phyloP scores from a whole-genome alignment of 2,797 vertebrate genomes.

The Myoxocephalus aenaeus region DNA sequence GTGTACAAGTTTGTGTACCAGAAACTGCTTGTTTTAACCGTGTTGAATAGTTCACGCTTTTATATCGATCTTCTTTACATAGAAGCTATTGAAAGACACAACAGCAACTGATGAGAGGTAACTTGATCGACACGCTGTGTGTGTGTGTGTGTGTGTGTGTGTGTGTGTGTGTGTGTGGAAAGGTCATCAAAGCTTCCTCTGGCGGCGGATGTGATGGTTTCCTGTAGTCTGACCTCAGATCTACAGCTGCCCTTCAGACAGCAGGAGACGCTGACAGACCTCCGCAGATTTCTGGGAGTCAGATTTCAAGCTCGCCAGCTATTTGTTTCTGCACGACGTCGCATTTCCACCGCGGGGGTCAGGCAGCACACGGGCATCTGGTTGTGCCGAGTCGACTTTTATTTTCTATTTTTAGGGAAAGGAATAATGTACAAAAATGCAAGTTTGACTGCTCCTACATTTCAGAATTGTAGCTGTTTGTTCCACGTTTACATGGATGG shows the following conservation, averaged over 20 bases:
- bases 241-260: conserved; percentile 35
- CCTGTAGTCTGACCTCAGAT: conserved; percentile 14
- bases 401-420: not conserved
- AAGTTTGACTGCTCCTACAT: not conserved
- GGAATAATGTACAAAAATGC: not conserved
- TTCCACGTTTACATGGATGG: conserved; percentile 10
- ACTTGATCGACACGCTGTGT: not conserved
- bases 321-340: conserved; percentile 43
- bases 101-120: not conserved
- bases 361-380: not conserved
- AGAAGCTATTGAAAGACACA: not conserved
- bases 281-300: conserved; percentile 54
- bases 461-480: not conserved
- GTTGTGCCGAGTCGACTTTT: not conserved
- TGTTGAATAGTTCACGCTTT: not conserved
- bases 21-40: not conserved
- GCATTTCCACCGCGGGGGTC: conserved; percentile 27
- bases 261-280: conserved; percentile 36
- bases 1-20: not conserved
- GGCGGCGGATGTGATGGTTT: not conserved
- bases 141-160: no score
- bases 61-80: not conserved
- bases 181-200: conserved; percentile 13
- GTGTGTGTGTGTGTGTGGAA: not conserved
- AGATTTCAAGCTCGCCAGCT: conserved; percentile 52